Percentiles rank a stretch among this genome's conserved stretches.
Conservation (phyloP, 1,140 invertebrate species). For the Cataglyphis hispanica region DNA sequence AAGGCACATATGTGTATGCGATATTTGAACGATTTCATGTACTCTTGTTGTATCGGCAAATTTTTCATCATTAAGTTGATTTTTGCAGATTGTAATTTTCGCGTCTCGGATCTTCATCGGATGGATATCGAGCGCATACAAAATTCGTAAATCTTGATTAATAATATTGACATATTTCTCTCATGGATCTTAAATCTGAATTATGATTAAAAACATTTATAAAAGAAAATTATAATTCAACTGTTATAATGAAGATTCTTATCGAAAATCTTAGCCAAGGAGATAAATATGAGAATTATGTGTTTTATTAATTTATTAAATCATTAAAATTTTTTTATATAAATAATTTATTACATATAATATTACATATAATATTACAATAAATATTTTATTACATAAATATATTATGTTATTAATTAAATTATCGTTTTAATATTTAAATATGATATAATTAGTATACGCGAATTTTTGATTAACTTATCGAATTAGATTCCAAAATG, state of each 20-base stretch:
- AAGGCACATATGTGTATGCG: conserved; percentile 20
- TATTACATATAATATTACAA: too few relatives aligned
- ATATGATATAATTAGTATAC: neutral
- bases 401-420: neutral
- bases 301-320: neutral
- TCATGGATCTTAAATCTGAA: neutral
- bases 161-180: neutral
- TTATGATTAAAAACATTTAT: neutral
- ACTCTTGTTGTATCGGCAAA: conserved; percentile 31
- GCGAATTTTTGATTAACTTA: neutral
- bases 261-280: neutral
- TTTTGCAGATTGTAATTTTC: conserved; percentile 11
- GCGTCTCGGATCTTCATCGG: neutral
- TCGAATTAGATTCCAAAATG: neutral
- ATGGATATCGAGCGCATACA: conserved; percentile 7
- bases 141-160: neutral
- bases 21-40: conserved; percentile 4
- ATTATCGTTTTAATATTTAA: neutral
- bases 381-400: too few relatives aligned
- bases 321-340: neutral
- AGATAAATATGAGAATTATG: too few relatives aligned
- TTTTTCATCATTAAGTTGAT: conserved; percentile 31
- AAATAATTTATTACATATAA: too few relatives aligned
- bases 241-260: neutral
- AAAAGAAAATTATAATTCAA: neutral